Evolutionary conservation across 2,113 vertebrate species (phyloP).

Genomic region (Corvus cornix): DNA sequence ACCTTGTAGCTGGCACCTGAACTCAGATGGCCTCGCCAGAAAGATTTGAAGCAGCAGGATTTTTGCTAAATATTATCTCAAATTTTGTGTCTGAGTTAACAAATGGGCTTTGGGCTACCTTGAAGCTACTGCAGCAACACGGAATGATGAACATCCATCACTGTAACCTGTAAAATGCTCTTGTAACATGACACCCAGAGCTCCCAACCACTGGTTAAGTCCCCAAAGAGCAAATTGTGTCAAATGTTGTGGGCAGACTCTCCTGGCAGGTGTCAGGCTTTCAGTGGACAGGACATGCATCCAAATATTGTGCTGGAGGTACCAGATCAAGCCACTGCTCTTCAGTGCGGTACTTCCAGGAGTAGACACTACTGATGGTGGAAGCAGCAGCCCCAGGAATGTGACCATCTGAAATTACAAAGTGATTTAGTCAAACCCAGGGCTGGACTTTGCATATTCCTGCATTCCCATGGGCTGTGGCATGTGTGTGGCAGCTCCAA

Average conservation of each 20-base stretch:
- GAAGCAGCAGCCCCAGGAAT: background rate
- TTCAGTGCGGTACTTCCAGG: background rate
- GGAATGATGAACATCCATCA: background rate
- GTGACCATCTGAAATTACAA: background rate
- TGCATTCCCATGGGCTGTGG: background rate
- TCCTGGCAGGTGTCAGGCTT: background rate
- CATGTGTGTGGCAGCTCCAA: background rate
- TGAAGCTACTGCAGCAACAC: background rate
- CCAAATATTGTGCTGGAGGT: background rate
- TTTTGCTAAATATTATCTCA: background rate
- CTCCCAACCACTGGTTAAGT: background rate
- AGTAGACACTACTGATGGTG: background rate
- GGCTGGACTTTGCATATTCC: background rate
- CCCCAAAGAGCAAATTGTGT: background rate
- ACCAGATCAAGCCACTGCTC: background rate
- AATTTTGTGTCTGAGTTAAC: background rate
- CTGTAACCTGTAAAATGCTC: background rate
- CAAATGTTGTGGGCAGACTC: background rate
- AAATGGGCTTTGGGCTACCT: background rate
- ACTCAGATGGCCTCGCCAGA: background rate
- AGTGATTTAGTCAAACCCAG: background rate
- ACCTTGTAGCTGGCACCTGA: background rate
- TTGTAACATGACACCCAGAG: background rate
- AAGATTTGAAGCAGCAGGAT: background rate
- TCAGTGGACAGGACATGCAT: background rate